These are phyloP conservation scores for Drosophila jambulina DNA, from an alignment of 1,140 invertebrate genomes.

Conservation along the genomic window DNA sequence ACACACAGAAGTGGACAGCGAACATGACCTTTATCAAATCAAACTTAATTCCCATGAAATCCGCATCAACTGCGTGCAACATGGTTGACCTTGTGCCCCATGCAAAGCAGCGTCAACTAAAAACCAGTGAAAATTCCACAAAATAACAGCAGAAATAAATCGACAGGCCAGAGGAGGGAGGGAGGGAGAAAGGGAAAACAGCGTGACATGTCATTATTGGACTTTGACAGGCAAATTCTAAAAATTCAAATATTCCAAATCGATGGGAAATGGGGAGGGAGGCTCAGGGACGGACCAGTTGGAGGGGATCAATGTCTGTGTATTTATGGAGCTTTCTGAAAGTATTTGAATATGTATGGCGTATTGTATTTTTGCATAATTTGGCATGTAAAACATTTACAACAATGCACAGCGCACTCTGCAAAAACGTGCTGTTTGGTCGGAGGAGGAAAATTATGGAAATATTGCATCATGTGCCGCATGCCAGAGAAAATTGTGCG, in stretches of 20 bases:
- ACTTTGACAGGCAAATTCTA: slow-evolving; percentile 74
- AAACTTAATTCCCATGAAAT: slow-evolving; percentile 63
- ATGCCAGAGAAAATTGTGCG: slow-evolving; percentile 63
- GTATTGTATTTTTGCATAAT: slow-evolving; percentile 79
- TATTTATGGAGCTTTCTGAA: slow-evolving; percentile 32
- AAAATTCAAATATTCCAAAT: slow-evolving; percentile 69
- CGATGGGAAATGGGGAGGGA: slow-evolving; percentile 34
- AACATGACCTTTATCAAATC: slow-evolving; percentile 63
- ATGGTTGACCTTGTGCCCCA: slow-evolving; percentile 59
- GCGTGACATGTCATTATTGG: slow-evolving; percentile 75
- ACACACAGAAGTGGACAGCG: slow-evolving; percentile 7
- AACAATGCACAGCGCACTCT: slow-evolving; percentile 52
- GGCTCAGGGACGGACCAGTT: no score
- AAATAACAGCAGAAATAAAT: slow-evolving; percentile 37
- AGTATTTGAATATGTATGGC: slow-evolving; percentile 78
- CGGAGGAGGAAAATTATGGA: slow-evolving; percentile 41
- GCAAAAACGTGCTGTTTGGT: slow-evolving; percentile 34
- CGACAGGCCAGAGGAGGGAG: background rate
- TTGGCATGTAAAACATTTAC: slow-evolving; percentile 81
- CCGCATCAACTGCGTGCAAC: slow-evolving; percentile 50
- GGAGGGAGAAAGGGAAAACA: slow-evolving; percentile 22
- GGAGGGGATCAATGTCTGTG: slow-evolving; percentile 23
- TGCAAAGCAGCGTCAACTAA: slow-evolving; percentile 15
- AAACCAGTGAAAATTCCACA: slow-evolving; percentile 41
- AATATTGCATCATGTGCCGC: slow-evolving; percentile 52